phyloP scores from a whole-genome alignment of 2,888 invertebrate species.

The Tetragnatha montana region DNA sequence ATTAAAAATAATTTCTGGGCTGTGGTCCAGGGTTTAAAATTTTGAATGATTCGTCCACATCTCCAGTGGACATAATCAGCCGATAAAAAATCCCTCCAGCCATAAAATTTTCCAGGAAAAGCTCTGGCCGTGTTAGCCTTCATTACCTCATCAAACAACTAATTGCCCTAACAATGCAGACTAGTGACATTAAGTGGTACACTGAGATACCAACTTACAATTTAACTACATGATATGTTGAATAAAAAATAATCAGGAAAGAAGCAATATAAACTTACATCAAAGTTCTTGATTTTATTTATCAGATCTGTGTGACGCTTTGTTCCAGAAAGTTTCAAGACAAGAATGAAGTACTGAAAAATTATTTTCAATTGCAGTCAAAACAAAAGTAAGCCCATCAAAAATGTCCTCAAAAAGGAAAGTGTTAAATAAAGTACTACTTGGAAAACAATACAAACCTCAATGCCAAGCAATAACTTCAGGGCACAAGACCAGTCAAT shows the following conservation, averaged over 20 bases:
- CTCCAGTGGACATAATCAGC: background rate
- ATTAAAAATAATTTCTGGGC: no score
- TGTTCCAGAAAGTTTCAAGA: constrained; percentile 78
- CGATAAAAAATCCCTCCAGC: constrained; percentile 1
- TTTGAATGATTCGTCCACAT: no score
- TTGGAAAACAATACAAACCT: constrained; percentile 24
- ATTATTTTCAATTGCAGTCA: background rate
- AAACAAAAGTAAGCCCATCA: no score
- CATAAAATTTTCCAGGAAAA: no score
- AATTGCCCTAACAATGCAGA: background rate
- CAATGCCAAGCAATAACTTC: constrained; percentile 74
- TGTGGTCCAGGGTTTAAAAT: no score
- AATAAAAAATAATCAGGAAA: background rate
- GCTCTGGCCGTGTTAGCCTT: no score
- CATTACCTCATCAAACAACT: background rate
- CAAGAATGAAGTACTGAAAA: constrained; percentile 77
- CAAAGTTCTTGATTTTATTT: constrained; percentile 75
- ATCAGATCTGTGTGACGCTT: constrained; percentile 76
- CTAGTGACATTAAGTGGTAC: background rate
- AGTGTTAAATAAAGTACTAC: background rate
- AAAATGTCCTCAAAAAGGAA: background rate
- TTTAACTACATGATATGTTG: no score
- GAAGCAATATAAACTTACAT: constrained; percentile 74
- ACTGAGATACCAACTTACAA: no score
- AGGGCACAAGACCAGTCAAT: constrained; percentile 76